Conservation (phyloP, 2,888 invertebrate genomes). For the Harpalus rubripes region DNA sequence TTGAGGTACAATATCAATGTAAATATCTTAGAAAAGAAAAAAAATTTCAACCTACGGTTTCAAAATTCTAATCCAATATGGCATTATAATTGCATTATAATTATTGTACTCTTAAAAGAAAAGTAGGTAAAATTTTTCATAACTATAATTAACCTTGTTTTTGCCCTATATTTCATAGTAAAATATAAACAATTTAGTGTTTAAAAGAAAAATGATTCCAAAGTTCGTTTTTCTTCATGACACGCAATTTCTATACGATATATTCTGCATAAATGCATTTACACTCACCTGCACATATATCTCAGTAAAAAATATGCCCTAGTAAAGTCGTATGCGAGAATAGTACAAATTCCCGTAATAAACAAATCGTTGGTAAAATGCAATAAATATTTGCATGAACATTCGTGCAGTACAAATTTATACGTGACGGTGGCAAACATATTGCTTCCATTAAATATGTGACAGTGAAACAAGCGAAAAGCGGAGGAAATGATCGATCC, state of each 20-base stretch:
- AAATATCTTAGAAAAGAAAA: too few species aligned
- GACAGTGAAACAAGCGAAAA: conserved; percentile 47
- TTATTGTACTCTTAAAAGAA: too few species aligned
- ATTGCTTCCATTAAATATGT: conserved; percentile 57
- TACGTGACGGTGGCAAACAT: conserved; percentile 46
- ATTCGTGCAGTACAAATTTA: conserved; percentile 48
- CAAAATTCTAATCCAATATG: too few species aligned
- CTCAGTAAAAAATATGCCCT: background rate
- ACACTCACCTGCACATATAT: conserved; percentile 33
- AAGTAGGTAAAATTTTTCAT: too few species aligned
- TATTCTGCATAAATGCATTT: conserved; percentile 12
- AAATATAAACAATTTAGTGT: too few species aligned
- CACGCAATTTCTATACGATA: background rate
- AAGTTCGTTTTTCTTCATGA: background rate
- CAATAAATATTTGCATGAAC: conserved; percentile 49
- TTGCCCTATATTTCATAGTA: too few species aligned
- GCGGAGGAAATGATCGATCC: conserved; percentile 31
- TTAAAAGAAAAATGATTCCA: background rate
- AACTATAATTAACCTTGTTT: too few species aligned
- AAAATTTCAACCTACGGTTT: too few species aligned
- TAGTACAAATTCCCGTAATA: conserved; percentile 19
- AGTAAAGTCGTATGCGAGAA: background rate
- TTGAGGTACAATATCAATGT: too few species aligned
- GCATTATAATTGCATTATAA: too few species aligned
- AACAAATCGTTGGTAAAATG: conserved; percentile 45